Conservation (phyloP, 2,113 vertebrate species). For the Lycocorax pyrrhopterus region DNA sequence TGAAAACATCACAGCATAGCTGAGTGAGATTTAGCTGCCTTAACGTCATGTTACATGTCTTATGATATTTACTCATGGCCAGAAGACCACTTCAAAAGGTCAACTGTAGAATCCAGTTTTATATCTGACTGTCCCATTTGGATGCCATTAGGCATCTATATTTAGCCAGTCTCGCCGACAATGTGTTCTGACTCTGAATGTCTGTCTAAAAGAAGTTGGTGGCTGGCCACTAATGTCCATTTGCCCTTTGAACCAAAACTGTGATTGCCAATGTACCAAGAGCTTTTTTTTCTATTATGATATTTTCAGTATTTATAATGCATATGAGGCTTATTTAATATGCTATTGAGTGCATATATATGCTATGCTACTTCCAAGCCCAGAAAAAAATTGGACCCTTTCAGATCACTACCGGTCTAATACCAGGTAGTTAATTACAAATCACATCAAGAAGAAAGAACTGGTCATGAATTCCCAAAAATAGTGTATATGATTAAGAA, state of each 20-base stretch:
- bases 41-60: not conserved
- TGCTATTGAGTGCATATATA: not conserved
- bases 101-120: not conserved
- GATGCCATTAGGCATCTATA: not conserved
- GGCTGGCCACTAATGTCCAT: not conserved
- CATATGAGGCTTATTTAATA: not conserved
- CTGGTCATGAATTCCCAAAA: not conserved
- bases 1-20: not conserved
- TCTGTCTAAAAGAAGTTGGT: not conserved
- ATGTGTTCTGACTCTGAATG: not conserved
- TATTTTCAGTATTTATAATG: not conserved
- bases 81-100: not conserved
- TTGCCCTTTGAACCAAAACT: not conserved
- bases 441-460: not conserved
- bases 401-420: not conserved
- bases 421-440: not conserved
- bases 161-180: not conserved
- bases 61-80: not conserved
- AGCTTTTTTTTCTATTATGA: not conserved
- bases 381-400: not conserved
- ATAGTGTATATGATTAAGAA: not conserved
- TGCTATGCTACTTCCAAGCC: not conserved
- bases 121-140: not conserved
- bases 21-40: not conserved
- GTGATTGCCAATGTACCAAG: not conserved